These are phyloP conservation scores for Resseliella maxima DNA, from an alignment of 2,888 invertebrate genomes.

Conservation along the genomic window DNA sequence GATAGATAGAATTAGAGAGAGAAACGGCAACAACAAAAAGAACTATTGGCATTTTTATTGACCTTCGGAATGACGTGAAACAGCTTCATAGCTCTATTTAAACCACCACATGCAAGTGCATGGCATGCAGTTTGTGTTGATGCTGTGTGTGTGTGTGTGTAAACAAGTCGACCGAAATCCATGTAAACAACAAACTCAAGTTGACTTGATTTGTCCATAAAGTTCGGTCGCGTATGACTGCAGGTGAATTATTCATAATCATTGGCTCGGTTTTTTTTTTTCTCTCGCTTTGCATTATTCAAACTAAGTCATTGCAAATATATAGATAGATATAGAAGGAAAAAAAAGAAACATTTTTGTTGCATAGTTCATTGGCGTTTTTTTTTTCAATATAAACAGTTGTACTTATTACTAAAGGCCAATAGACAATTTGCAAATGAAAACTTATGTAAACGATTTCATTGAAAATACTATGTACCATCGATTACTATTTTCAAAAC, in stretches of 20 bases:
- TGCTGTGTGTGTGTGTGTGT: not conserved
- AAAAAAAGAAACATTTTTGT: not conserved
- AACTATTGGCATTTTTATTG: slow-evolving; percentile 23
- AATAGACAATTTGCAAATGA: not conserved
- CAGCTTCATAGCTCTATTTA: not conserved
- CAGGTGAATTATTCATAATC: slow-evolving; percentile 42
- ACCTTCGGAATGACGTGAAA: slow-evolving; percentile 47
- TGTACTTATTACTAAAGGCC: not conserved
- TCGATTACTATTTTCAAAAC: not conserved
- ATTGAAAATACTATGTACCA: not conserved
- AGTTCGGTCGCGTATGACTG: slow-evolving; percentile 4
- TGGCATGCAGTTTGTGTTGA: not conserved
- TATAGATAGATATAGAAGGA: not conserved
- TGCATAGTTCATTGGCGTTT: slow-evolving; percentile 41
- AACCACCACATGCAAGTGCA: not conserved
- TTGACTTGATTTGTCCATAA: not conserved
- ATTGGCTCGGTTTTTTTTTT: no score
- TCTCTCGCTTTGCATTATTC: slow-evolving; percentile 44
- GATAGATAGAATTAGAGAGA: no score
- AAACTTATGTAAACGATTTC: slow-evolving; percentile 35
- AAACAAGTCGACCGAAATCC: not conserved
- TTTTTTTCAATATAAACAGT: not conserved
- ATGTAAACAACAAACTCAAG: not conserved
- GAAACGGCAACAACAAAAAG: not conserved
- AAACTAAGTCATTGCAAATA: slow-evolving; percentile 34